These are phyloP conservation scores for Galeruca laticollis DNA, from an alignment of 2,888 invertebrate species.

Conservation along the genomic window DNA sequence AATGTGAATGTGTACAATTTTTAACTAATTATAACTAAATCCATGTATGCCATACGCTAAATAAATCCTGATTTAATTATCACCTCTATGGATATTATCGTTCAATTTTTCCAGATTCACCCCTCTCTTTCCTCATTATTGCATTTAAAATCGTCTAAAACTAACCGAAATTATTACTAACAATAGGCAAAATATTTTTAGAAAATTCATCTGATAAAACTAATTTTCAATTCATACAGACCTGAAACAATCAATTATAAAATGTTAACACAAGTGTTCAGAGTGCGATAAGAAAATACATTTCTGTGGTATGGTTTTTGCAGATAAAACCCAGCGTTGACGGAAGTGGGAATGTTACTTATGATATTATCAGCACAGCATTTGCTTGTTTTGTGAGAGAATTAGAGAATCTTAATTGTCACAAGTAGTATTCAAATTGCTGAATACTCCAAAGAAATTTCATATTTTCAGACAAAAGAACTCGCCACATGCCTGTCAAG, in stretches of 20 bases:
- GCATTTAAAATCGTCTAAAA: too few relatives aligned
- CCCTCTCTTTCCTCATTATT: too few relatives aligned
- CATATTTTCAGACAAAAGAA: too few relatives aligned
- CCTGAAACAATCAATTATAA: constrained; percentile 16
- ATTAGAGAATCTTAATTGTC: constrained; percentile 4
- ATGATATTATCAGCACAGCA: constrained; percentile 23
- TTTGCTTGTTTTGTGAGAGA: constrained; percentile 14
- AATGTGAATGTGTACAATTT: too few relatives aligned
- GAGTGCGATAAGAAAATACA: constrained; percentile 20
- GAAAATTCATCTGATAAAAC: neutral
- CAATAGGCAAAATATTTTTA: neutral
- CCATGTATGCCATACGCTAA: too few relatives aligned
- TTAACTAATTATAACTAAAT: too few relatives aligned
- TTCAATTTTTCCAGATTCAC: too few relatives aligned
- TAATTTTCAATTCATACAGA: constrained; percentile 11
- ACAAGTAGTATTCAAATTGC: neutral
- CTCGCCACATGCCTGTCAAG: too few relatives aligned
- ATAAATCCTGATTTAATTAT: too few relatives aligned
- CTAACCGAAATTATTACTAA: neutral
- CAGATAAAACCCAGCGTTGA: constrained; percentile 32
- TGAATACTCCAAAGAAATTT: neutral
- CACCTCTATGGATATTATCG: too few relatives aligned
- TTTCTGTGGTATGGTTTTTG: constrained; percentile 37
- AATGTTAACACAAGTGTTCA: constrained; percentile 30
- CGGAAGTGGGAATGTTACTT: constrained; percentile 37